Evolutionary conservation across 2,797 vertebrate species (phyloP).

Genomic region (Chanos chanos): DNA sequence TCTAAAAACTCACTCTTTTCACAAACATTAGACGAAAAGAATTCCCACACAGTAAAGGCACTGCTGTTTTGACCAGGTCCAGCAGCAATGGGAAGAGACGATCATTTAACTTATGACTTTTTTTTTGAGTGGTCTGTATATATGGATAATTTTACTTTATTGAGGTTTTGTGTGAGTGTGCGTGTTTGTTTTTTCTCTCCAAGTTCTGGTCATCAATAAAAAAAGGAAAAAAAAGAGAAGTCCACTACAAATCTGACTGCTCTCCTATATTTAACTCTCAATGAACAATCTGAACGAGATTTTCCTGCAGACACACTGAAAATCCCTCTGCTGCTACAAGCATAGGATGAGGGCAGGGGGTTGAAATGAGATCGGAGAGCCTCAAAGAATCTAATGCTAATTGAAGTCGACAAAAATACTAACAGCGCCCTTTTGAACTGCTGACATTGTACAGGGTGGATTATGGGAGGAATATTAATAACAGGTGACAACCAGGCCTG

Average conservation of each 20-base stretch:
- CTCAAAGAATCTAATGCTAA: slow-evolving; percentile 81
- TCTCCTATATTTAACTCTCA: background rate
- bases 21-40: slow-evolving; percentile 24
- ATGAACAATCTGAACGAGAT: slow-evolving; percentile 36
- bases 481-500: slow-evolving; percentile 76
- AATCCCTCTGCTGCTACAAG: too few relatives aligned
- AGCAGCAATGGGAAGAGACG: slow-evolving; percentile 21
- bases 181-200: slow-evolving; percentile 30
- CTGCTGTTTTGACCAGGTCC: slow-evolving; percentile 5
- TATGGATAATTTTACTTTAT: slow-evolving; percentile 35
- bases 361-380: slow-evolving; percentile 83
- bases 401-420: slow-evolving; percentile 90
- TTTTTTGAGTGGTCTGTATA: slow-evolving; percentile 20
- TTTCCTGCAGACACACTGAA: slow-evolving; percentile 43
- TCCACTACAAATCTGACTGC: background rate
- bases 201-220: slow-evolving; percentile 45
- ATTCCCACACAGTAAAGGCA: background rate
- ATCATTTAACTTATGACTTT: slow-evolving; percentile 11
- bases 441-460: slow-evolving; percentile 86
- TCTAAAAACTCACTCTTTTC: slow-evolving; percentile 15
- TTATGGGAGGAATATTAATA: slow-evolving; percentile 86
- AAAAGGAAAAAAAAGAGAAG: background rate
- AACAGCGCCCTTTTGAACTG: slow-evolving; percentile 86
- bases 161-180: slow-evolving; percentile 30
- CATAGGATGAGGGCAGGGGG: slow-evolving; percentile 55